Base-by-base conservation (phyloP, 2,797 vertebrate species). In the Thamnophis elegans region DNA sequence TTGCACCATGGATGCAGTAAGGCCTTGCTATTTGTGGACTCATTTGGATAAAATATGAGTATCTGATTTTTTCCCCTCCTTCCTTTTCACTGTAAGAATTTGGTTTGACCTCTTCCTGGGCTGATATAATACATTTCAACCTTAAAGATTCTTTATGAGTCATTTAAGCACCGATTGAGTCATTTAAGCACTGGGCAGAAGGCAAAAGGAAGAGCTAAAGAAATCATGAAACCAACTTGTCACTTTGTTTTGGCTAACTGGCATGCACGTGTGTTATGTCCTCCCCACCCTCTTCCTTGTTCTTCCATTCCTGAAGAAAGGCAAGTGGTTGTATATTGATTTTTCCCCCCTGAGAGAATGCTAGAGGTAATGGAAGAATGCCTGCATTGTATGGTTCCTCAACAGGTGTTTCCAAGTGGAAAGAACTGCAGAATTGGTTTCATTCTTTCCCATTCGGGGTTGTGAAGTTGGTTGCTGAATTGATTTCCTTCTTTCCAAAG, bases 221-320 rank as follows among this genome's bases (percentile, higher is more conserved):
- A 94, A 90, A 32, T 88, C 1, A 28, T 88, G 92, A 85, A 78
- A 92, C 56, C 87, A 92, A 92, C 94, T 94, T 94, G 94, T 94
- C 93, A 95, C 94, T 96, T 96, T 96, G 96, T 97, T 97, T 96
- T 96, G 95, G 95, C 94, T 94, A 95, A 89, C 96, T 95, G 95
- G 94, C 94, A 91, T 88, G 91, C 95, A 96, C 93, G 94, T 95
- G 95, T 88, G 86, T 53, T 93, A 92, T 92, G 89, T 94, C 95
- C 94, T 65, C 53, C 95, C 95, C 93, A 94, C 92, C 85, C 58
- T 86, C 88, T 91, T 92, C 26, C 90, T 95, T 90, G 92, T 88
- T 68, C 68, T 86, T 91, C 91, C 62, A 91, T 93, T 95, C 94
- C 94, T 95, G 91, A 95, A 86, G 87, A 94, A 87, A 65, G 73